These are phyloP conservation scores for Aldabrachelys gigantea DNA, from an alignment of 2,113 vertebrate species.

Conservation along the genomic window DNA sequence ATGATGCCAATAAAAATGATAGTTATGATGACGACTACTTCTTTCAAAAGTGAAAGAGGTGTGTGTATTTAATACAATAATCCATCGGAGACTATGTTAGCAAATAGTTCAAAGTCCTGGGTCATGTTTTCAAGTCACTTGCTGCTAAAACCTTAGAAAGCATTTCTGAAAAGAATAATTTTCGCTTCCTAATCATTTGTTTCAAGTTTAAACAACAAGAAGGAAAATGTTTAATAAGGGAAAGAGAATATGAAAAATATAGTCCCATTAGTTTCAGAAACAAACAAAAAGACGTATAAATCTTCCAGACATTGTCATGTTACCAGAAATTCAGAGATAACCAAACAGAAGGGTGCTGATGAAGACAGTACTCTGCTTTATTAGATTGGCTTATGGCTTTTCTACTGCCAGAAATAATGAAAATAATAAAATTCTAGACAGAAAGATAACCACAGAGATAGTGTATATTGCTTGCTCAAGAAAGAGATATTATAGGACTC, in stretches of 20 bases:
- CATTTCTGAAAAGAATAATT: neutral
- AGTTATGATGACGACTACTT: neutral
- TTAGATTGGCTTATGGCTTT: neutral
- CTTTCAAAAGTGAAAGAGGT: neutral
- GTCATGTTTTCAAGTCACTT: constrained; percentile 23
- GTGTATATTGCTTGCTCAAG: neutral
- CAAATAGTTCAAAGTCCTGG: constrained; percentile 4
- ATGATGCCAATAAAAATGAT: neutral
- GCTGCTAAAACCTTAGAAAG: neutral
- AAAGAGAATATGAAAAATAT: neutral
- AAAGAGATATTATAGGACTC: neutral
- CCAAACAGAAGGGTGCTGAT: neutral
- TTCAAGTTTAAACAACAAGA: neutral
- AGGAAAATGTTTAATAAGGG: neutral
- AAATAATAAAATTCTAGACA: neutral
- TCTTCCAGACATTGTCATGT: neutral
- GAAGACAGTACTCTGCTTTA: neutral
- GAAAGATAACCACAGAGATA: neutral
- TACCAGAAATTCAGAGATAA: neutral
- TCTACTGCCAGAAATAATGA: neutral
- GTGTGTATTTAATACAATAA: neutral
- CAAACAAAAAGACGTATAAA: neutral
- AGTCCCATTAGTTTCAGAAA: neutral
- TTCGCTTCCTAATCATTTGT: neutral
- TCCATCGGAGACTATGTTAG: neutral